Evolutionary conservation across 1,140 invertebrate genomes (phyloP).

Genomic region (Formica selysi): DNA sequence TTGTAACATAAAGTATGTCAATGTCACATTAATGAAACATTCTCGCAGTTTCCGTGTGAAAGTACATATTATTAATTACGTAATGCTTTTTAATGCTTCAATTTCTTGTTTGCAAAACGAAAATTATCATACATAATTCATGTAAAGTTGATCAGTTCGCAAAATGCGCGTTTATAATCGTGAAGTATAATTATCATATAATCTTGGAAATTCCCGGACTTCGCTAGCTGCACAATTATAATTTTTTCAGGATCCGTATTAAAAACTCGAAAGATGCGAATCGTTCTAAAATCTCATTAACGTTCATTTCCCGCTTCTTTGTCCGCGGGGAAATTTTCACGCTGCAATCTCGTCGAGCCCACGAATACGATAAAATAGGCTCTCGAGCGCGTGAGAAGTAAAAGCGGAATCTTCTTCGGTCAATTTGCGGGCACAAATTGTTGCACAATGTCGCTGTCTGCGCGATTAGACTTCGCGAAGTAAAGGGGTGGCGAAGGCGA

Average conservation of each 20-base stretch:
- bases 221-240: neutral
- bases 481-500: neutral
- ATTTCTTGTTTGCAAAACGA: neutral
- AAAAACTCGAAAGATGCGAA: neutral
- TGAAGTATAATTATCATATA: too few species aligned
- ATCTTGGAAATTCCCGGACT: neutral
- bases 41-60: neutral
- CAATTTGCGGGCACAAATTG: slow-evolving; percentile 12
- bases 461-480: slow-evolving; percentile 20
- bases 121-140: neutral
- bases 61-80: neutral
- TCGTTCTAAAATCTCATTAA: slow-evolving; percentile 17
- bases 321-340: slow-evolving; percentile 14
- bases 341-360: neutral
- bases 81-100: neutral
- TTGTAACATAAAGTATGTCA: slow-evolving; percentile 28
- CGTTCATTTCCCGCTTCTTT: slow-evolving; percentile 2
- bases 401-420: slow-evolving; percentile 38
- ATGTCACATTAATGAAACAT: slow-evolving; percentile 35
- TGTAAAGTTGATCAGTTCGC: neutral
- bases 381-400: slow-evolving; percentile 48
- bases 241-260: neutral
- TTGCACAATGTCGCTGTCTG: slow-evolving; percentile 12
- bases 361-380: slow-evolving; percentile 8
- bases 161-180: neutral